Evolutionary conservation across 2,113 vertebrate species (phyloP).

Genomic region (Pluvialis apricaria): DNA sequence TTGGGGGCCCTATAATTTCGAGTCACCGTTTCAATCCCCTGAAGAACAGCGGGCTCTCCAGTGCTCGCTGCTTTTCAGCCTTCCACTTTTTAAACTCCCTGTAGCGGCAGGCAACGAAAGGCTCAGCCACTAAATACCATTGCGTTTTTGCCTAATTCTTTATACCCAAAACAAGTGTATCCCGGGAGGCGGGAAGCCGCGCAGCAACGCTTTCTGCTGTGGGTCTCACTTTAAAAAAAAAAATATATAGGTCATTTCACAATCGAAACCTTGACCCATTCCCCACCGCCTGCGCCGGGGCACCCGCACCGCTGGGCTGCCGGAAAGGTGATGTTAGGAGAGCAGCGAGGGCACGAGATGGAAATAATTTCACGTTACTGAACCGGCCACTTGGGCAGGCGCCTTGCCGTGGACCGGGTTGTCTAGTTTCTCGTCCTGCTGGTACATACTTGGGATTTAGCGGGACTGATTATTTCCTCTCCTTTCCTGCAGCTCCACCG

Average conservation of each 20-base stretch:
- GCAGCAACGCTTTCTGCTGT: fast-evolving
- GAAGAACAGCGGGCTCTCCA: not conserved
- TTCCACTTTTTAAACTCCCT: not conserved
- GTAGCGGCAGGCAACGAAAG: not conserved
- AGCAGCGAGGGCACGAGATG: not conserved
- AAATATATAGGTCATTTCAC: not conserved
- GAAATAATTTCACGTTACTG: not conserved
- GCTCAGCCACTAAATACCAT: not conserved
- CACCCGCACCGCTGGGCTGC: not conserved
- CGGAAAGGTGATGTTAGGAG: not conserved
- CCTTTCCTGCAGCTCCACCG: not conserved
- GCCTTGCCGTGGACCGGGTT: not conserved
- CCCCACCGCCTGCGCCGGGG: not conserved
- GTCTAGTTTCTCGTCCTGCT: not conserved
- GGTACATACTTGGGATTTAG: not conserved
- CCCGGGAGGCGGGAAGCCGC: not conserved
- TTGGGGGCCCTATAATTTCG: not conserved
- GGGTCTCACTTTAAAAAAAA: not conserved
- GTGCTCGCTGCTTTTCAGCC: not conserved
- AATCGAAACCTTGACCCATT: not conserved
- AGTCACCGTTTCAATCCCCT: not conserved
- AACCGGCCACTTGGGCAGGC: not conserved
- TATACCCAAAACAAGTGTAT: not conserved
- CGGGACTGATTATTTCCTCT: not conserved
- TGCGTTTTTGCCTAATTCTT: not conserved